Base-by-base conservation (phyloP, 2,888 invertebrate species). In the Oligia latruncula region DNA sequence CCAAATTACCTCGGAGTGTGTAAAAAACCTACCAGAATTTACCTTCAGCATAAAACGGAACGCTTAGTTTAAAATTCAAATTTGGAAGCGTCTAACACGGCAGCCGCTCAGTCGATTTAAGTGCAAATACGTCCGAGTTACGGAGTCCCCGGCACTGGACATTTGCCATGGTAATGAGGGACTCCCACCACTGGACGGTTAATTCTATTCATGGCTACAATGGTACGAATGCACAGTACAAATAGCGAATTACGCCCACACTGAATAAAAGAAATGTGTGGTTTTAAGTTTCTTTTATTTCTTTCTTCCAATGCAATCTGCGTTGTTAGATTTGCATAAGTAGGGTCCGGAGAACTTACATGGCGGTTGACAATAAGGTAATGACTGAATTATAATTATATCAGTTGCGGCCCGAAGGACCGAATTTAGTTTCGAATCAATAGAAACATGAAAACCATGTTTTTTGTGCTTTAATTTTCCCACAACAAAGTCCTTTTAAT, bases 21-120 rank as follows among this genome's bases (percentile, higher is more conserved):
- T 90, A 92, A 95, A 94, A 95, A 95, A 93, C 92, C 88, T 85
- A 84, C 91, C 92, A 91, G 93, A 94, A 94, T 95, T 94, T 94
- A 95, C 94, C 93, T 93, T 91, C 92, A 91, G 93, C 92, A 92
- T 93, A 95, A 95, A 95, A 94, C 92, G 94, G 94, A 92, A 92
- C 93, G 95, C 94, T 96, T 95, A 95, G 94, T 96, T 96, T 96
- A 95, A 96, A 96, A 96, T 96, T 95, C 94, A 96, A 96, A 96
- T 96, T 95, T 90, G 92, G 92, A 90, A 93, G 88, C 94, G 94
- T 95, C 93, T 95, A 95, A 94, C 95, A 93, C 91, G 92, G 90
- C 91, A 91, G 91, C 90, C 85, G 89, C 90, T 86, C 87, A 87
- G 89, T 87, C 90, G 90, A 89, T 89, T 92, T 93, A 92, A 92